phyloP scores from a whole-genome alignment of 1,140 invertebrate genomes.

The Homarus americanus region DNA sequence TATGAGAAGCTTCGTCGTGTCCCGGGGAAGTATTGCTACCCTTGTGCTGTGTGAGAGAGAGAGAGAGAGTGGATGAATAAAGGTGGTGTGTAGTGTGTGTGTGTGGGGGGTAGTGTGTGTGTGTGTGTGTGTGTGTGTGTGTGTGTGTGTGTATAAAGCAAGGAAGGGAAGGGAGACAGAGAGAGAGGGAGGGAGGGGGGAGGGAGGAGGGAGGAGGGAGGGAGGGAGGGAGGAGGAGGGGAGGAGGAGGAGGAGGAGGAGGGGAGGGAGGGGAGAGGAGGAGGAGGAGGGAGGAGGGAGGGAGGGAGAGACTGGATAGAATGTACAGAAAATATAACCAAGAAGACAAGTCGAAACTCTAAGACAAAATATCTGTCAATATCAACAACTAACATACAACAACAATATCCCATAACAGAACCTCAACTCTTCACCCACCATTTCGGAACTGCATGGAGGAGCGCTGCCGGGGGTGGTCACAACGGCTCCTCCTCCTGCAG shows the following conservation, averaged over 20 bases:
- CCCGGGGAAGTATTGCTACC: constrained; percentile 10
- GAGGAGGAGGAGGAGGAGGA: not conserved
- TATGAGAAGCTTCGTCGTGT: constrained; percentile 24
- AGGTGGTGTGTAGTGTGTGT: no score
- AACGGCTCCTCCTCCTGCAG: constrained; percentile 16
- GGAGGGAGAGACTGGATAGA: not conserved
- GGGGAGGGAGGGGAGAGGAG: not conserved
- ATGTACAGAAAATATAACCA: no score
- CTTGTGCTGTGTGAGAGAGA: constrained; percentile 23
- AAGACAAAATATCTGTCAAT: no score
- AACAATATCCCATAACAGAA: no score
- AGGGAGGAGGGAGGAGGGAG: not conserved
- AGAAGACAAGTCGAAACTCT: no score
- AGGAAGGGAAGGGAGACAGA: no score
- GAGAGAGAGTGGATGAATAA: not conserved
- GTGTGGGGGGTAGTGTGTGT: no score
- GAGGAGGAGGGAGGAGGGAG: not conserved
- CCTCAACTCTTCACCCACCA: not conserved
- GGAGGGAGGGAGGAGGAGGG: not conserved
- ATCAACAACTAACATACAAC: no score
- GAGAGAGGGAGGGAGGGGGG: not conserved
- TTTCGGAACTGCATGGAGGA: constrained; percentile 6
- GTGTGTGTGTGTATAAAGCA: no score
- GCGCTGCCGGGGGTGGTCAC: constrained; percentile 42
- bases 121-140: not conserved